These are phyloP conservation scores for Temnothorax curvispinosus DNA, from an alignment of 1,140 invertebrate species.

Conservation along the genomic window DNA sequence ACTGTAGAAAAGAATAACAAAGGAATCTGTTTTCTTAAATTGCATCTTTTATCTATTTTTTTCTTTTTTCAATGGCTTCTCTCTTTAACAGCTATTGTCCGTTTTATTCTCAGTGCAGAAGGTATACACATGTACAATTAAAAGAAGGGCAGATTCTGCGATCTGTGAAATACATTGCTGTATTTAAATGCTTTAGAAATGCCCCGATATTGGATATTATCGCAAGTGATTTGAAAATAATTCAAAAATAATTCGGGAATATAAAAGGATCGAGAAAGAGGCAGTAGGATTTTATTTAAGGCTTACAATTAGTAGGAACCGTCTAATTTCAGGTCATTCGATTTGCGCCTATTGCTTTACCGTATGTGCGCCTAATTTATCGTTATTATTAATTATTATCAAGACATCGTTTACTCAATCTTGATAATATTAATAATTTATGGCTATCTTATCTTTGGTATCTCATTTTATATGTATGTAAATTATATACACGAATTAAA, in stretches of 20 bases:
- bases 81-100: background rate
- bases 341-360: slow-evolving; percentile 14
- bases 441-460: background rate
- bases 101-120: background rate
- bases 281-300: slow-evolving; percentile 4
- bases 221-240: slow-evolving; percentile 11
- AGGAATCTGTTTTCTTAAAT: background rate
- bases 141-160: background rate
- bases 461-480: background rate
- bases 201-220: background rate
- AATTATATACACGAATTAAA: background rate
- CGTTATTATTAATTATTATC: slow-evolving; percentile 27
- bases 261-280: background rate
- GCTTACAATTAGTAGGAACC: slow-evolving; percentile 8
- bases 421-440: slow-evolving; percentile 36
- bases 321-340: slow-evolving; percentile 28
- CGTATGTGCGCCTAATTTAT: background rate
- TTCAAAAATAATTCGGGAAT: slow-evolving; percentile 8
- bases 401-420: background rate
- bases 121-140: background rate
- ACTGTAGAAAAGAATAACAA: slow-evolving; percentile 26
- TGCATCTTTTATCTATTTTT: background rate
- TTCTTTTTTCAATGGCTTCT: background rate
- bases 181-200: background rate
- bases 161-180: background rate